A percentile compares a stretch with the other conserved stretches of the same genome.
Conservation (phyloP, 2,113 vertebrate species). For the Ciconia maguari region DNA sequence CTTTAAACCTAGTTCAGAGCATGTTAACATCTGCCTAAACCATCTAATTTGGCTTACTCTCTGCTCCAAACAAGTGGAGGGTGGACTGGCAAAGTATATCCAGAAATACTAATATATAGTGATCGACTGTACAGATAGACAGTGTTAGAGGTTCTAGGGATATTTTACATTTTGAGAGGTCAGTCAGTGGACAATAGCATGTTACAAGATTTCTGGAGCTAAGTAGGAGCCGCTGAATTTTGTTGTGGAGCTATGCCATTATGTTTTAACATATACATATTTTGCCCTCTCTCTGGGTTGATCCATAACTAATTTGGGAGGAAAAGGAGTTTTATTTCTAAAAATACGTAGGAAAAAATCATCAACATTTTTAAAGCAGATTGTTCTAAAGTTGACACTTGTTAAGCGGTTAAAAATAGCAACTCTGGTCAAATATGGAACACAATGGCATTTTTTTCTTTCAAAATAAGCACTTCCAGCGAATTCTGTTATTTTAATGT, state of each 20-base stretch:
- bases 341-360: neutral
- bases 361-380: neutral
- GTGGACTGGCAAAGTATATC: neutral
- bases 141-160: neutral
- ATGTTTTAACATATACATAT: neutral
- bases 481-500: neutral
- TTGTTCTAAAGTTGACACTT: neutral
- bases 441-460: neutral
- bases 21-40: slow-evolving; percentile 10
- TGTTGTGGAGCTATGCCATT: neutral
- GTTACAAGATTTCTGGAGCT: neutral
- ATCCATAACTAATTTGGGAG: neutral
- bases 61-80: neutral
- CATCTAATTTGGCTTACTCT: neutral
- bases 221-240: neutral
- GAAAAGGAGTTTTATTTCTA: neutral
- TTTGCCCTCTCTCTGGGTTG: neutral
- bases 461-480: neutral
- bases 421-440: neutral
- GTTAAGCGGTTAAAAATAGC: neutral
- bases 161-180: neutral
- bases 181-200: neutral
- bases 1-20: neutral
- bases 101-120: neutral
- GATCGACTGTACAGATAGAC: neutral